Percentiles rank a stretch among this genome's conserved stretches.
Evolutionary conservation across 2,113 vertebrate species (phyloP).

Genomic region (Strix aluco): DNA sequence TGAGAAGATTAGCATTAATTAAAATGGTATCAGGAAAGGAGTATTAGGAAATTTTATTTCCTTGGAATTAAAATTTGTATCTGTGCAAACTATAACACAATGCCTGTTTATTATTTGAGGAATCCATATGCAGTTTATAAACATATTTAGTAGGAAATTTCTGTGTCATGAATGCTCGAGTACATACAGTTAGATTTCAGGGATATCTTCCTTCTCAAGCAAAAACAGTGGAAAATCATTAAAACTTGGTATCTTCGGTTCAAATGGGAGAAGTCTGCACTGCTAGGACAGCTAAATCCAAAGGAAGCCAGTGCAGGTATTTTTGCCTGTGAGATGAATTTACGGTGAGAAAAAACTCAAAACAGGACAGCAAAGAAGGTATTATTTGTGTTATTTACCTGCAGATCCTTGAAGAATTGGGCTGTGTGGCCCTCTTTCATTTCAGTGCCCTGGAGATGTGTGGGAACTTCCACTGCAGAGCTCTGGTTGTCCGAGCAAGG

Average conservation of each 20-base stretch:
- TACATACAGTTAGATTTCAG: background rate
- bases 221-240: background rate
- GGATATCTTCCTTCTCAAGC: background rate
- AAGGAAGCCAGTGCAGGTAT: background rate
- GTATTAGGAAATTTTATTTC: background rate
- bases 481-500: background rate
- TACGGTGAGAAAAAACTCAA: background rate
- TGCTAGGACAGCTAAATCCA: background rate
- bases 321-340: background rate
- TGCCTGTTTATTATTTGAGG: background rate
- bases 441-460: background rate
- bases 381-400: background rate
- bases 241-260: background rate
- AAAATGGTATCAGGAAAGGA: background rate
- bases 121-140: background rate
- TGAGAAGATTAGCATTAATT: background rate
- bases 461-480: background rate
- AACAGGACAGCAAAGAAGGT: background rate
- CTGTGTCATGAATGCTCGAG: background rate
- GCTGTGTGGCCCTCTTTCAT: background rate
- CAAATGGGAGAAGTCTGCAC: background rate
- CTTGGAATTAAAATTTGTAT: background rate
- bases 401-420: background rate
- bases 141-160: background rate
- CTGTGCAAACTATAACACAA: background rate